Evolutionary conservation across 1,140 invertebrate species (phyloP).

Genomic region (Neodiprion virginianus): DNA sequence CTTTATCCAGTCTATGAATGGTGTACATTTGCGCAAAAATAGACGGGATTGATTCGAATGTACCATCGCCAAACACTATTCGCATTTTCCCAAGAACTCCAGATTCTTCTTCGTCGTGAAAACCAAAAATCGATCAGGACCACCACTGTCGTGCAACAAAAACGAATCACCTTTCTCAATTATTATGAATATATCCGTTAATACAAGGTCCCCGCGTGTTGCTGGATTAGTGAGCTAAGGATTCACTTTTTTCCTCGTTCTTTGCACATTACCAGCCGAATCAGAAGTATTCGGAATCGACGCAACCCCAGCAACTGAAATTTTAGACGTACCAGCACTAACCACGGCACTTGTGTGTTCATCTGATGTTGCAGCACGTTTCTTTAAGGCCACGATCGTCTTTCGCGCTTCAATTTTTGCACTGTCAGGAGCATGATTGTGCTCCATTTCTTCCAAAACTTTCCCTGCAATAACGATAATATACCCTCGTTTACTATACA

Average conservation of each 20-base stretch:
- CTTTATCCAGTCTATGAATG: constrained; percentile 9
- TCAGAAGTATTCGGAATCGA: background rate
- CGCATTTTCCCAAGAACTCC: background rate
- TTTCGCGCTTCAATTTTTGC: constrained; percentile 14
- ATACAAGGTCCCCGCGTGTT: background rate
- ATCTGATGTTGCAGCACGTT: constrained; percentile 10
- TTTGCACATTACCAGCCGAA: constrained; percentile 8
- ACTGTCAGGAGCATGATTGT: constrained; percentile 19
- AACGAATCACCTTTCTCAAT: constrained; percentile 11
- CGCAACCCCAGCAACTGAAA: constrained; percentile 2
- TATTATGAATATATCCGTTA: constrained; percentile 2
- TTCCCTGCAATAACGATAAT: constrained; percentile 9
- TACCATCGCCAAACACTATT: constrained; percentile 15
- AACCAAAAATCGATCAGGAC: constrained; percentile 11
- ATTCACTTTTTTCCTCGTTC: background rate
- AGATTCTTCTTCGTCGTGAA: constrained; percentile 8
- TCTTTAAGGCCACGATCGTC: constrained; percentile 1
- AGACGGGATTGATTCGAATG: background rate
- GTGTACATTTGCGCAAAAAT: constrained; percentile 17
- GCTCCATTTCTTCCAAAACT: background rate
- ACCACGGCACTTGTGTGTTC: constrained; percentile 1
- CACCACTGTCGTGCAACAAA: constrained; percentile 15
- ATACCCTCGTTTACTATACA: too few relatives aligned
- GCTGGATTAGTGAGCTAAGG: constrained; percentile 10
- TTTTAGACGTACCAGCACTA: background rate